A percentile compares a stretch with the other conserved stretches of the same genome.
phyloP scores from a whole-genome alignment of 1,140 invertebrate species.

The Chionoecetes opilio region DNA sequence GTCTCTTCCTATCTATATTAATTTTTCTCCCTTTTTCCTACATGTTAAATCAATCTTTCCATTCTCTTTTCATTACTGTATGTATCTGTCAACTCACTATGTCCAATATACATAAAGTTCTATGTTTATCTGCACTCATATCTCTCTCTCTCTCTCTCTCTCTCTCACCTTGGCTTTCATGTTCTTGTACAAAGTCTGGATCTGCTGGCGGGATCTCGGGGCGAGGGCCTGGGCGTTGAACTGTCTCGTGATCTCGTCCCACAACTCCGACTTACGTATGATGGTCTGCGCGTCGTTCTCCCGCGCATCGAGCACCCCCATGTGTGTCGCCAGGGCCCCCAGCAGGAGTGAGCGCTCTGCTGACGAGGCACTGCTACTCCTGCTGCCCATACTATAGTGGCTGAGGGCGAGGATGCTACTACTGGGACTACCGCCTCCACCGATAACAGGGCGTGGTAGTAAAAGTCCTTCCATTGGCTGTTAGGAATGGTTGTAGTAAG shows the following conservation, averaged over 20 bases:
- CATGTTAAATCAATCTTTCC: too few relatives aligned
- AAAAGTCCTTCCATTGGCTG: too few relatives aligned
- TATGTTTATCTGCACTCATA: too few relatives aligned
- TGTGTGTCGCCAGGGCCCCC: conserved; percentile 60
- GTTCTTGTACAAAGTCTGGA: conserved; percentile 74
- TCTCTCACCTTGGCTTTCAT: conserved; percentile 66
- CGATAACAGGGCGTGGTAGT: too few relatives aligned
- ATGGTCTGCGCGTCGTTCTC: conserved; percentile 71
- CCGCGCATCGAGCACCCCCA: conserved; percentile 64
- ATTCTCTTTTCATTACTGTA: too few relatives aligned
- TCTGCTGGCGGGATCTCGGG: conserved; percentile 62
- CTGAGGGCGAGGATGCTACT: neutral
- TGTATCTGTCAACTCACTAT: too few relatives aligned
- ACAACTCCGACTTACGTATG: conserved; percentile 63
- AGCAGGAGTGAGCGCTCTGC: conserved; percentile 62
- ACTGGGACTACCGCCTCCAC: neutral
- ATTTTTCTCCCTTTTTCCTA: neutral
- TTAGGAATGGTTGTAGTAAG: neutral
- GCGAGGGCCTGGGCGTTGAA: conserved; percentile 53
- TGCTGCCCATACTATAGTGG: neutral
- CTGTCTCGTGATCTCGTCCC: conserved; percentile 67
- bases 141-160: conserved; percentile 7
- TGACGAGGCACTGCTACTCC: conserved; percentile 64
- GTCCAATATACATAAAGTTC: too few relatives aligned
- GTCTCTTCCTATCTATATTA: neutral